Conservation (phyloP, 2,797 vertebrate genomes). For the Calcarius lapponicus region DNA sequence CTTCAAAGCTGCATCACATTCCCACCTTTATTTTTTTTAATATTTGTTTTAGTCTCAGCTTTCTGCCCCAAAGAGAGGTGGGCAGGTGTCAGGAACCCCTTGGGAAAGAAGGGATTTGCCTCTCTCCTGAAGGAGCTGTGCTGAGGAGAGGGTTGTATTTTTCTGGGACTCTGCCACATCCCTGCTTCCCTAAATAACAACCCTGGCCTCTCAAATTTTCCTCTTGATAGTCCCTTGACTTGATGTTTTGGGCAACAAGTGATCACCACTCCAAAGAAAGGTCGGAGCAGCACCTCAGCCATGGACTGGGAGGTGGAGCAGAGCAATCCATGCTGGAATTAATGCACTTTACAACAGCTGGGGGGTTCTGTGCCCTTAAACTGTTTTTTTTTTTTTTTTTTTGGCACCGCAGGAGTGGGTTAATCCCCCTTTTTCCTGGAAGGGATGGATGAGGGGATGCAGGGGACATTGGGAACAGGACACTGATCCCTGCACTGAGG, state of each 20-base stretch:
- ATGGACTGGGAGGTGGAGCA: neutral
- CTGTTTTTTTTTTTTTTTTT: too few relatives aligned
- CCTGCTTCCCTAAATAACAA: neutral
- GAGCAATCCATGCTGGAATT: neutral
- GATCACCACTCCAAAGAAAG: neutral
- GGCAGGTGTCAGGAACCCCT: neutral
- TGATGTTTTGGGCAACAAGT: neutral
- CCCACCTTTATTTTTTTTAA: neutral
- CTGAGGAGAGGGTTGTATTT: neutral
- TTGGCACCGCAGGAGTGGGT: neutral
- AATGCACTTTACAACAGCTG: neutral
- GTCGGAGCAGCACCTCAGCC: neutral
- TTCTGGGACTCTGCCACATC: rapidly evolving
- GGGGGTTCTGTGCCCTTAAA: neutral
- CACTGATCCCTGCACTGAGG: neutral
- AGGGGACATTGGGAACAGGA: neutral
- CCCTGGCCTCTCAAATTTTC: neutral
- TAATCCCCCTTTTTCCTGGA: neutral
- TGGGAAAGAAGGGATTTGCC: neutral
- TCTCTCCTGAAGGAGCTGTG: neutral
- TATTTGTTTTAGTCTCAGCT: neutral
- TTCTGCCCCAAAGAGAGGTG: neutral
- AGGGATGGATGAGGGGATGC: neutral
- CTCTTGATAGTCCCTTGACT: neutral
- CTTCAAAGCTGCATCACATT: neutral